These are phyloP conservation scores for Epinotia demarniana DNA, from an alignment of 2,888 invertebrate genomes.

Conservation along the genomic window DNA sequence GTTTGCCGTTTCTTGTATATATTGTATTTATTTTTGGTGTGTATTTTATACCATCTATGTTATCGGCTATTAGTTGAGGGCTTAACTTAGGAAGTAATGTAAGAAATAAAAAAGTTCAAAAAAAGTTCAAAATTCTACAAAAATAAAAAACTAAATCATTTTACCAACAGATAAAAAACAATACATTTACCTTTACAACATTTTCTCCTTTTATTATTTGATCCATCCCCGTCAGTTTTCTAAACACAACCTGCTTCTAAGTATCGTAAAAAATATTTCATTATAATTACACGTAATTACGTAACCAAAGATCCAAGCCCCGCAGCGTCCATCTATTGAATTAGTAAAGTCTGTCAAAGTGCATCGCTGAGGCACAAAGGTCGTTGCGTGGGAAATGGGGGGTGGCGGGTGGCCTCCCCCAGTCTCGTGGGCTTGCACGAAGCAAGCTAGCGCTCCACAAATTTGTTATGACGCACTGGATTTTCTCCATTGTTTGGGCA, in stretches of 20 bases:
- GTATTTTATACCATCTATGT: too few relatives aligned
- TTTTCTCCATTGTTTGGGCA: conserved; percentile 60
- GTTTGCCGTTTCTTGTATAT: too few relatives aligned
- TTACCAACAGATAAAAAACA: too few relatives aligned
- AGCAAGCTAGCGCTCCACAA: conserved; percentile 78
- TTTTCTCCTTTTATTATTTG: too few relatives aligned
- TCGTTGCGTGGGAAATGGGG: conserved; percentile 82
- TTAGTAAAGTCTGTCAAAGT: conserved; percentile 84
- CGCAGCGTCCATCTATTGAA: conserved; percentile 82
- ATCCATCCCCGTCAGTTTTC: background rate
- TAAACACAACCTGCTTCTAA: background rate
- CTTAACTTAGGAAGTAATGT: too few relatives aligned
- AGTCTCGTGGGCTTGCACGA: conserved; percentile 73
- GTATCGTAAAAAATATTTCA: conserved; percentile 7
- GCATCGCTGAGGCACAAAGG: conserved; percentile 83
- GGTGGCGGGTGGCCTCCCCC: conserved; percentile 55
- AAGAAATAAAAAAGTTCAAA: too few relatives aligned
- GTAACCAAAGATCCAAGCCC: conserved; percentile 65
- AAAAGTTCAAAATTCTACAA: too few relatives aligned
- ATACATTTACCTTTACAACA: too few relatives aligned
- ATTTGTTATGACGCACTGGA: conserved; percentile 83
- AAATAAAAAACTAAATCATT: too few relatives aligned
- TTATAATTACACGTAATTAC: conserved; percentile 58
- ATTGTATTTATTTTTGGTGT: too few relatives aligned
- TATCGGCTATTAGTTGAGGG: too few relatives aligned